Evolutionary conservation across 2,113 vertebrate species (phyloP).

Genomic region (Heterochromis multidens): DNA sequence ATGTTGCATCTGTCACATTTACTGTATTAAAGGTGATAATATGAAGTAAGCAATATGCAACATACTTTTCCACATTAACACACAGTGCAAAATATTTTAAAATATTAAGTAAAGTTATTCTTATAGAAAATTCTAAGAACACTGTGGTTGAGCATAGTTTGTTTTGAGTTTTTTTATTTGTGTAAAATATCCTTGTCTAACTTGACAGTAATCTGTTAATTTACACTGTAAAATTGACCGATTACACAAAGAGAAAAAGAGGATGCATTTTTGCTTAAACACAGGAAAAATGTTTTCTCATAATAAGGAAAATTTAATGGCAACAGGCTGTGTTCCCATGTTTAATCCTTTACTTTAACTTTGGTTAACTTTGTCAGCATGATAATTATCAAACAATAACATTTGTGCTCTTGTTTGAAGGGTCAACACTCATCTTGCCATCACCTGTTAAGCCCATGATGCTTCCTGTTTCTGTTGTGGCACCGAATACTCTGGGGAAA

Average conservation of each 20-base stretch:
- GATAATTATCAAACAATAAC: not conserved
- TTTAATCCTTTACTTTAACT: not conserved
- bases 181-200: too few species aligned
- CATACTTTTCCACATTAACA: not conserved
- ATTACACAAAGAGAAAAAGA: not conserved
- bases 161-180: not conserved
- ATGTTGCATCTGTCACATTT: too few species aligned
- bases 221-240: not conserved
- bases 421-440: slow-evolving; percentile 87
- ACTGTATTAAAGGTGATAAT: too few species aligned
- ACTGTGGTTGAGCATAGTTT: not conserved
- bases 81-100: not conserved
- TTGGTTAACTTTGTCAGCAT: not conserved
- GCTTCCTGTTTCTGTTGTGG: slow-evolving; percentile 89
- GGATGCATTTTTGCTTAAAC: too few species aligned
- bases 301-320: not conserved
- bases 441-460: slow-evolving; percentile 88
- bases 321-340: not conserved
- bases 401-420: slow-evolving; percentile 65
- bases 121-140: not conserved
- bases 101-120: not conserved
- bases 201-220: not conserved
- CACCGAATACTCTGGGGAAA: slow-evolving; percentile 77
- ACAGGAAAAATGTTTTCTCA: not conserved
- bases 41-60: too few species aligned